Percentiles rank a stretch among this genome's conserved stretches.
Evolutionary conservation across 2,113 vertebrate species (phyloP).

Genomic region (Mesembrinibis cayennensis): DNA sequence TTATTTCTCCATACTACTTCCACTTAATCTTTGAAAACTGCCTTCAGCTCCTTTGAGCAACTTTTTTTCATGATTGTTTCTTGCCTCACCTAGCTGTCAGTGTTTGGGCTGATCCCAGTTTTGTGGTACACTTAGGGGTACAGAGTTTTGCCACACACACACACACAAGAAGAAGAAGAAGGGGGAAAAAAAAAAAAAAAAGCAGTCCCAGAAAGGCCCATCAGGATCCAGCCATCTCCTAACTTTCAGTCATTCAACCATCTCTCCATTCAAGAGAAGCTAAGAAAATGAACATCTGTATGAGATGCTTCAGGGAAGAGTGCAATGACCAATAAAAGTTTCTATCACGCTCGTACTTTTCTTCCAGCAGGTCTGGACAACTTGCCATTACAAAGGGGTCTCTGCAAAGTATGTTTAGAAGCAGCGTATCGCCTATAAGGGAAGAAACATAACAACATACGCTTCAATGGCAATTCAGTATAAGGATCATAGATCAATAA

Average conservation of each 20-base stretch:
- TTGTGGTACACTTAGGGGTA: background rate
- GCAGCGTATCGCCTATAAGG: accelerated
- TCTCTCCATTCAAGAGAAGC: background rate
- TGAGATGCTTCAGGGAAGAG: background rate
- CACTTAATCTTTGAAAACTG: background rate
- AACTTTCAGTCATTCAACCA: background rate
- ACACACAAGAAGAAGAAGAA: too few relatives aligned
- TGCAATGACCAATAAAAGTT: background rate
- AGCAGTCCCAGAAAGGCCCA: background rate
- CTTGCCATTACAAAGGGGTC: background rate
- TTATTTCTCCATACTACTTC: background rate
- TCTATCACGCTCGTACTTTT: background rate
- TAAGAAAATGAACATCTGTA: background rate
- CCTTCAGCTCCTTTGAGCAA: background rate
- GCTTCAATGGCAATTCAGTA: background rate
- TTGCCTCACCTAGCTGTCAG: background rate
- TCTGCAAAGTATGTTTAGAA: background rate
- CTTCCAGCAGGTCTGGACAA: background rate
- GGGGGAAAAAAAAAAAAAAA: background rate
- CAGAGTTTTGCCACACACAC: background rate
- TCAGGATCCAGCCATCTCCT: background rate
- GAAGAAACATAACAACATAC: background rate
- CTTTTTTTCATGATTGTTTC: background rate
- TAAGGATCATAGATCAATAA: background rate
- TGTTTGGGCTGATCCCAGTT: background rate